Percentiles rank a stretch among this genome's conserved stretches.
Evolutionary conservation across 2,888 invertebrate genomes (phyloP).

Genomic region (Orthosia incerta): DNA sequence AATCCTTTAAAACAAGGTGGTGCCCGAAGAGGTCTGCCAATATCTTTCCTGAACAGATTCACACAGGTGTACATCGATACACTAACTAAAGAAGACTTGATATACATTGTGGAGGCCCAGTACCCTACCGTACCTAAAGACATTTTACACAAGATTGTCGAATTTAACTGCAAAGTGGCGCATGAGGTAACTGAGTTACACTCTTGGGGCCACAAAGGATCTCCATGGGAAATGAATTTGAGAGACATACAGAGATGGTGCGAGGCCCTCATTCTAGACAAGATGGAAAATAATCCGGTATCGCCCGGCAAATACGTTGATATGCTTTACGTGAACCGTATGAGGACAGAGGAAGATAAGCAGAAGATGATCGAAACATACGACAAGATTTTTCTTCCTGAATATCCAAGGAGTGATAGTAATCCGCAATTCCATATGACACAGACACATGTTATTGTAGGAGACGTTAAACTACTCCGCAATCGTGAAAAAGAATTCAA

Average conservation of each 20-base stretch:
- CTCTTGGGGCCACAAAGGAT: constrained; percentile 95
- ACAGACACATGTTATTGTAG: constrained; percentile 91
- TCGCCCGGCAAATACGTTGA: constrained; percentile 93
- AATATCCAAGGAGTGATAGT: constrained; percentile 88
- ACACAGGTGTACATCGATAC: constrained; percentile 95
- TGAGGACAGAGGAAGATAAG: constrained; percentile 95
- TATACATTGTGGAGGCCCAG: constrained; percentile 92
- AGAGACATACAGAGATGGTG: constrained; percentile 99
- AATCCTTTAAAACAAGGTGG: constrained; percentile 99
- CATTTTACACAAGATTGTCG: constrained; percentile 93
- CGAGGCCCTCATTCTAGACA: constrained; percentile 92
- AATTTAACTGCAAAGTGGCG: constrained; percentile 94
- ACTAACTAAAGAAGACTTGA: constrained; percentile 92
- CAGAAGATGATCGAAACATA: constrained; percentile 92
- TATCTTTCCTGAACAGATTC: constrained; percentile 99
- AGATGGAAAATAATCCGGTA: constrained; percentile 70
- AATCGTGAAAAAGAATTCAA: constrained; percentile 82
- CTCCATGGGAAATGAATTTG: constrained; percentile 99
- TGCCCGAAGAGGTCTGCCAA: constrained; percentile 98
- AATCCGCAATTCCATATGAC: constrained; percentile 92
- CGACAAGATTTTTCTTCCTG: constrained; percentile 85
- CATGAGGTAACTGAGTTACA: constrained; percentile 92
- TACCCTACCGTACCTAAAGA: constrained; percentile 92
- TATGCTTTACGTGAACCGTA: constrained; percentile 96
- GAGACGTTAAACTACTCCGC: constrained; percentile 91